A percentile compares a stretch with the other conserved stretches of the same genome.
phyloP scores from a whole-genome alignment of 2,888 invertebrate genomes.

The Euzophera pinguis region DNA sequence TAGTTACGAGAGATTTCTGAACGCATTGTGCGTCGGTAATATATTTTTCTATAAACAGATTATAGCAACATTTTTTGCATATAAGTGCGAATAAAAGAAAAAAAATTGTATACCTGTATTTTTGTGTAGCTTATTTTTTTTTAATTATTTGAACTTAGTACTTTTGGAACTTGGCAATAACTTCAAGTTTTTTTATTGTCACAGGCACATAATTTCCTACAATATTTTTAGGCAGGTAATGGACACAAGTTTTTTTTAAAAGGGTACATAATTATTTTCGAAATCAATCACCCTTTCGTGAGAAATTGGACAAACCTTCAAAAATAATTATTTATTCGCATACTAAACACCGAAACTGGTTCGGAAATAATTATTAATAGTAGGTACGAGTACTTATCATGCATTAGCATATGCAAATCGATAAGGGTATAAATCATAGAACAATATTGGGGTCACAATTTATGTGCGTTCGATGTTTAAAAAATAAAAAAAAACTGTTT shows the following conservation, averaged over 20 bases:
- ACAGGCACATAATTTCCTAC: too few species aligned
- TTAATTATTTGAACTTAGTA: too few species aligned
- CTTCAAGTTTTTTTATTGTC: too few species aligned
- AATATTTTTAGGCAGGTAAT: too few species aligned
- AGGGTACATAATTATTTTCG: constrained; percentile 14
- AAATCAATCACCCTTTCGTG: constrained; percentile 69
- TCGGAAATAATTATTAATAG: constrained; percentile 55
- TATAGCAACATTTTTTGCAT: constrained; percentile 10
- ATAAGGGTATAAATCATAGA: constrained; percentile 74
- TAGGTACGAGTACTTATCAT: constrained; percentile 31
- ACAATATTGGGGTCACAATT: constrained; percentile 61
- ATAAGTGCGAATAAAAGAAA: not conserved
- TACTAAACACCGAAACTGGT: constrained; percentile 59
- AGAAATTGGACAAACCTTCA: constrained; percentile 51
- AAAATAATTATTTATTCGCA: constrained; percentile 75
- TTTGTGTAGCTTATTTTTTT: too few species aligned
- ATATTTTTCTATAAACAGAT: constrained; percentile 11
- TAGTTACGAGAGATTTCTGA: constrained; percentile 26
- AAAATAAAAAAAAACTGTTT: constrained; percentile 32
- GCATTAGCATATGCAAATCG: constrained; percentile 69
- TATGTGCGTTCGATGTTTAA: constrained; percentile 34
- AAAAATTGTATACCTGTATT: too few species aligned
- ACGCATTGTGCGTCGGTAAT: constrained; percentile 3
- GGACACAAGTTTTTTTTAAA: not conserved
- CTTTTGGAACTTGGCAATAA: too few species aligned